Conservation (phyloP, 30 jellyfish, hydroid and myxozoan genomes). For the Aurelia sp. region DNA sequence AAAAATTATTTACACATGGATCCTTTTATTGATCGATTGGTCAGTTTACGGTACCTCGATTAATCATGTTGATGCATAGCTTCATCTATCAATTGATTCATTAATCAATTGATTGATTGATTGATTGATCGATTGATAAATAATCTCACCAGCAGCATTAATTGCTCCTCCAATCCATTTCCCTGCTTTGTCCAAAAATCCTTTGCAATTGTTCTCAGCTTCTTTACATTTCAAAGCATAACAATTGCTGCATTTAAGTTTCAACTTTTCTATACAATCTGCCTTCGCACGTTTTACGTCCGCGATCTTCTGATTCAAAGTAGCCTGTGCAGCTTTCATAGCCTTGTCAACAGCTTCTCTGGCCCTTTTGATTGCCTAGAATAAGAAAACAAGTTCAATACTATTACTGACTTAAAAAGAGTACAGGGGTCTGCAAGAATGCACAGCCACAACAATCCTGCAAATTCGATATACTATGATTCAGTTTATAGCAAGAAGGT, state of each 20-base stretch:
- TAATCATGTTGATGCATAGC: no score
- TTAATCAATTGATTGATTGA: no score
- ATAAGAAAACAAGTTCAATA: neutral
- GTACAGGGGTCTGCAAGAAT: no score
- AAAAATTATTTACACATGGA: no score
- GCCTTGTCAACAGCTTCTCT: slow-evolving; percentile 89
- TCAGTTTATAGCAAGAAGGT: no score
- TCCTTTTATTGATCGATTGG: no score
- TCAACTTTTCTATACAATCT: slow-evolving; percentile 85
- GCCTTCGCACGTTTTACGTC: slow-evolving; percentile 78
- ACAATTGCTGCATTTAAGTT: slow-evolving; percentile 78
- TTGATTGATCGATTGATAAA: neutral
- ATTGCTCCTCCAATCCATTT: slow-evolving; percentile 97
- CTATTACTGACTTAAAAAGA: neutral
- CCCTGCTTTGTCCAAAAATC: slow-evolving; percentile 85
- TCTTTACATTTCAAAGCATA: slow-evolving; percentile 79
- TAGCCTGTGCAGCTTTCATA: slow-evolving; percentile 81
- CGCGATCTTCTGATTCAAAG: slow-evolving; percentile 68
- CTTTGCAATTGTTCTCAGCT: slow-evolving; percentile 93
- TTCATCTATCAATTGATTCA: neutral
- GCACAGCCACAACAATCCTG: no score
- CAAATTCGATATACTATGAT: no score
- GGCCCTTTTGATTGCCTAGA: slow-evolving; percentile 89
- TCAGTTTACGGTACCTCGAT: no score
- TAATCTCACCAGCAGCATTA: slow-evolving; percentile 78